Base-by-base conservation (phyloP, 1,140 invertebrate species). In the Adoxophyes honmai region DNA sequence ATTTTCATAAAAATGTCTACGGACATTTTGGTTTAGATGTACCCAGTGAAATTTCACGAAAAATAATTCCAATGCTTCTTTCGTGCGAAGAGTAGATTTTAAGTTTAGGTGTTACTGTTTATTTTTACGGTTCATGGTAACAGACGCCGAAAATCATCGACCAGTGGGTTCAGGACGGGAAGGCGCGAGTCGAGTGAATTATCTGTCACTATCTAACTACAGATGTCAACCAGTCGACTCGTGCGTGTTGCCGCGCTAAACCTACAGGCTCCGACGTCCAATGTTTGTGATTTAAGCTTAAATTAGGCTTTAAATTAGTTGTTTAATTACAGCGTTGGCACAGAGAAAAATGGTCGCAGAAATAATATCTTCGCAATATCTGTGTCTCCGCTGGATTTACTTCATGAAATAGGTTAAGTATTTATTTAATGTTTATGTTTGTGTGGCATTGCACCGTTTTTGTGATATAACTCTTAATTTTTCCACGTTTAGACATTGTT, bases 31-130 rank as follows among this genome's bases (percentile, higher is more conserved):
- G 21, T 28, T 28, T 28, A 28, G 6, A 28, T 2, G 21, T 28
- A 28, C 21, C 38, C 14, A 18, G 14, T 14, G 38, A 42, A 16
- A 39, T 57, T 42, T 57, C 52, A 60, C 63, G 64, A 64, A 56
- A 62, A 60, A 75, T 48, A 66, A 69, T 72, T 73, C 72, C 69
- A 72, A 68, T 64, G 73, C 70, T 75, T 72, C 60, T 54, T 68
- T 73, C 21, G 67, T 75, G 66, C 64, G 73, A 66, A 68, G 53
- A 39, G 48, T 64, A 2, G 2, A 67, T 55, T 44, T 35, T 51
- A 66, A 55, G 34, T 28, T 2, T 28, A 28, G 21, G 21, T 28
- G 21, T 28, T 28, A 28, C 21, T n/a, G 51, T 36, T 39, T 64
- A 59, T 34, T 37, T 61, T 55, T 57, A 28, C 6, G 21, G 21